These are phyloP conservation scores for Phyllostomus hastatus DNA, from an alignment of 2,113 vertebrate species.

Conservation along the genomic window DNA sequence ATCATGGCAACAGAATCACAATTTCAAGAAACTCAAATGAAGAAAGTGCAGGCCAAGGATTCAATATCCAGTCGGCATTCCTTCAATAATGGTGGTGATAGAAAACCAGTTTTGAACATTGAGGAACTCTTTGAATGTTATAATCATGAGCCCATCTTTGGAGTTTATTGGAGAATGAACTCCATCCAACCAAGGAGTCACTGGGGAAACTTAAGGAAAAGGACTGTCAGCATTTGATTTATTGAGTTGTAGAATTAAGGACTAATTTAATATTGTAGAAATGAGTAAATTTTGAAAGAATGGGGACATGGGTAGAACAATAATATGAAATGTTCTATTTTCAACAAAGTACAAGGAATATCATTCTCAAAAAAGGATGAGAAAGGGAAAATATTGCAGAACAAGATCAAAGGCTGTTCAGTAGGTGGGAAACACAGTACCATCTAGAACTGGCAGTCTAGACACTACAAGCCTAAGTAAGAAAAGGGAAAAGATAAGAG, in stretches of 20 bases:
- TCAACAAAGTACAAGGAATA: background rate
- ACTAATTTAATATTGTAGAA: conserved; percentile 12
- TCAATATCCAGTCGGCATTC: background rate
- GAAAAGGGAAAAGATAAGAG: background rate
- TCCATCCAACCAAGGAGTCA: background rate
- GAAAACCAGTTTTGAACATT: background rate
- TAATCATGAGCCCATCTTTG: background rate
- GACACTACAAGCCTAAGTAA: background rate
- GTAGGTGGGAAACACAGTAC: background rate
- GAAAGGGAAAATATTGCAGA: background rate
- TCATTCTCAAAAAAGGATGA: background rate
- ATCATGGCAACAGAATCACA: background rate
- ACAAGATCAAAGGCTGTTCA: background rate
- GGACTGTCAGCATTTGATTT: background rate
- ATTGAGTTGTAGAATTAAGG: background rate
- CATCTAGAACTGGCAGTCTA: background rate
- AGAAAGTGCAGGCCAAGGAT: background rate
- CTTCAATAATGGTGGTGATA: background rate
- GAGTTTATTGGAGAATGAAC: background rate
- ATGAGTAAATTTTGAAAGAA: background rate
- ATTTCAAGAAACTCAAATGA: background rate
- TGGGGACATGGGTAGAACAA: background rate
- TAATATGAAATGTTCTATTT: background rate
- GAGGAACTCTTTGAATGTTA: background rate
- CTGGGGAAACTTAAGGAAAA: background rate